phyloP scores from a whole-genome alignment of 2,113 vertebrate genomes.

The Heptranchias perlo region DNA sequence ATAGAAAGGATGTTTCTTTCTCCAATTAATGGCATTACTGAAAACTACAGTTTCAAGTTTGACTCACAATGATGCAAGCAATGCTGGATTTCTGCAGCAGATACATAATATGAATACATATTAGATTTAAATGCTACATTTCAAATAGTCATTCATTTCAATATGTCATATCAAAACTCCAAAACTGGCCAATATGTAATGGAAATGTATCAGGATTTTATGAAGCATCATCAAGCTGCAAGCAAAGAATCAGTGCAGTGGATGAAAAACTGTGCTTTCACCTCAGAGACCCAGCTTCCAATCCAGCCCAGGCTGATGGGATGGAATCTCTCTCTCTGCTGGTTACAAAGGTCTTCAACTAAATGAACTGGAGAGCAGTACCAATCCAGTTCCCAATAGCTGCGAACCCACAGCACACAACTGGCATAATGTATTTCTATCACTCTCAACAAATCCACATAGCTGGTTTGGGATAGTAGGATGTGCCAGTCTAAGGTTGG shows the following conservation, averaged over 20 bases:
- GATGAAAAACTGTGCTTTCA: too few species aligned
- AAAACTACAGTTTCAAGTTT: neutral
- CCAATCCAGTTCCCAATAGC: neutral
- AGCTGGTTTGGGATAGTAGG: neutral
- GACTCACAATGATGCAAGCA: neutral
- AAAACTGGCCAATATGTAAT: too few species aligned
- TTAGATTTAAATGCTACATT: too few species aligned
- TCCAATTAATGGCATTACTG: neutral
- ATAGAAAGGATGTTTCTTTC: neutral
- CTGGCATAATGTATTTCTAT: neutral
- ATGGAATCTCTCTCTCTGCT: neutral
- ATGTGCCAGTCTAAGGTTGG: neutral
- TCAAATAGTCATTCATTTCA: too few species aligned
- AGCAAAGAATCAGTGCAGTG: too few species aligned
- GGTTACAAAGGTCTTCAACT: neutral
- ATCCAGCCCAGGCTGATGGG: neutral
- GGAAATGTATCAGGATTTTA: too few species aligned
- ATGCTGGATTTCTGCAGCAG: neutral
- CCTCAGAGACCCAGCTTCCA: neutral
- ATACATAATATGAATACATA: too few species aligned
- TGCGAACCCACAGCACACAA: neutral
- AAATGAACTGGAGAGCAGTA: neutral
- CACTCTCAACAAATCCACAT: neutral
- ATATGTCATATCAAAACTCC: too few species aligned
- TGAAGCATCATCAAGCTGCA: too few species aligned